These are phyloP conservation scores for Haplochromis vanheusdeni DNA, from an alignment of 2,113 vertebrate species.

Conservation along the genomic window DNA sequence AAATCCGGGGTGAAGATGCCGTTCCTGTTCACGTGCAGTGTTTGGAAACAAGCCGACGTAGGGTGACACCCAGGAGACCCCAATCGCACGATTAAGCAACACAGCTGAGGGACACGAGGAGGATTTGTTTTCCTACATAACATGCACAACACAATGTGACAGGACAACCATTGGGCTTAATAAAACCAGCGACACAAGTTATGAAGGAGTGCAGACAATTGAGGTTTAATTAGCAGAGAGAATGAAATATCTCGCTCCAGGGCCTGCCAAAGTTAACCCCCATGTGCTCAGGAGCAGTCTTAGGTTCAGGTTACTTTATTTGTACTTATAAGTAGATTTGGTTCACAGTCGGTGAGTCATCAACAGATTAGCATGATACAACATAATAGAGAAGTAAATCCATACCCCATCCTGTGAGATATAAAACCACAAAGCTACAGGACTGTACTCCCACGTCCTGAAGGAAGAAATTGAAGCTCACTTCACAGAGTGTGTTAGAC, in stretches of 20 bases:
- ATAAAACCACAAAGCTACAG: neutral
- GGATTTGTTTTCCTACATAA: neutral
- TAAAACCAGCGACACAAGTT: neutral
- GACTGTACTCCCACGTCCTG: neutral
- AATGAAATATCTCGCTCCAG: neutral
- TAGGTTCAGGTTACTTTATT: neutral
- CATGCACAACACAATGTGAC: neutral
- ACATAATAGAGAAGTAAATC: neutral
- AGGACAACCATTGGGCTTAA: neutral
- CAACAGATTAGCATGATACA: neutral
- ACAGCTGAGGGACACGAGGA: neutral
- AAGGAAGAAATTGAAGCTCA: neutral
- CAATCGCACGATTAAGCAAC: neutral
- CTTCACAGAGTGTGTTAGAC: neutral
- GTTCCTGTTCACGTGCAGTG: neutral
- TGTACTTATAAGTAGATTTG: neutral
- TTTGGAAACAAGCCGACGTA: conserved; percentile 2
- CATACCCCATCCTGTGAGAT: neutral
- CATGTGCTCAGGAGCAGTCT: neutral
- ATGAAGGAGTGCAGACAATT: neutral
- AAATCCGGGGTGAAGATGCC: neutral
- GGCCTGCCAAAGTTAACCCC: neutral
- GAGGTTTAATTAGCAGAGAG: neutral
- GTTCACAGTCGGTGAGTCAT: neutral
- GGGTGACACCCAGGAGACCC: neutral